Conservation (phyloP, 2,888 invertebrate genomes). For the Nephrotoma flavescens region DNA sequence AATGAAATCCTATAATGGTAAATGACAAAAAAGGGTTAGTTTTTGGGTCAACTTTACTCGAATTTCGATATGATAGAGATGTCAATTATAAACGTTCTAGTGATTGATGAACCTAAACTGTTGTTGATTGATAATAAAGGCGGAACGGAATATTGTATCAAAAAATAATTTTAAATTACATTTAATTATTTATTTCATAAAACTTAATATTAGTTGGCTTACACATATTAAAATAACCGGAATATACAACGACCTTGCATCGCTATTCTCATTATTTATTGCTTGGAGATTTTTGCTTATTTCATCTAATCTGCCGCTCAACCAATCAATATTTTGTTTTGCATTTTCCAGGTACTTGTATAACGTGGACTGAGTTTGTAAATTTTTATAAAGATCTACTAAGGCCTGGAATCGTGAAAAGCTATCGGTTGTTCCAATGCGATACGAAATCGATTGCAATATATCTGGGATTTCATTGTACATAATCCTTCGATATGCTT, state of each 20-base stretch:
- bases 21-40: no score
- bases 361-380: neutral
- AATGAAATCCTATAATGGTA: no score
- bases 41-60: no score
- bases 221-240: neutral
- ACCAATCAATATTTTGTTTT: neutral
- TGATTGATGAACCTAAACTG: no score
- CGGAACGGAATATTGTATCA: no score
- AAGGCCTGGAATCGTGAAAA: neutral
- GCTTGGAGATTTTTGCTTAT: neutral
- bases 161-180: no score
- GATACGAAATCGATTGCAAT: neutral
- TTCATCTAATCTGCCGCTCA: neutral
- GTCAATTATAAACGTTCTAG: no score
- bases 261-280: neutral
- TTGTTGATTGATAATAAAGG: no score
- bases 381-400: neutral
- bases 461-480: neutral
- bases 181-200: neutral
- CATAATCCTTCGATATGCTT: neutral
- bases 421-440: neutral
- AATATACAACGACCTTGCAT: neutral
- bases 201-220: neutral
- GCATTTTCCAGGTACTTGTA: neutral
- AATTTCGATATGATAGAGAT: no score